A percentile compares a stretch with the other conserved stretches of the same genome.
phyloP scores from a whole-genome alignment of 2,888 invertebrate genomes.

The Mythimna albipuncta region DNA sequence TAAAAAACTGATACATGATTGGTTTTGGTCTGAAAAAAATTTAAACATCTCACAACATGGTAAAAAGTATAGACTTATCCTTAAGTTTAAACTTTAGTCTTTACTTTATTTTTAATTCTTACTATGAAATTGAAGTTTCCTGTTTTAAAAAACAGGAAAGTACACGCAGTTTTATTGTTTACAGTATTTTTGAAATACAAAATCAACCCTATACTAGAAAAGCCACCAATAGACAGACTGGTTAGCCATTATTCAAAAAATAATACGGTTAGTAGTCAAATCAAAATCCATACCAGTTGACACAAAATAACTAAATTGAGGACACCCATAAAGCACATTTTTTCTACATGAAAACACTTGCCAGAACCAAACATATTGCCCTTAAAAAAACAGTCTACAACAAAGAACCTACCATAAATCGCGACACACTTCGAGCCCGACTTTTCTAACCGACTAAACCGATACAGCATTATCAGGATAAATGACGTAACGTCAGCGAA shows the following conservation, averaged over 20 bases:
- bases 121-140: not conserved
- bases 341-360: not conserved
- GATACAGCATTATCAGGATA: slow-evolving; percentile 53
- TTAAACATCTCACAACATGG: not conserved
- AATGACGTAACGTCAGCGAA: slow-evolving; percentile 54
- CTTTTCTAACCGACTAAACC: slow-evolving; percentile 48
- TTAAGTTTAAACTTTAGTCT: too few species aligned
- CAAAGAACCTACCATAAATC: slow-evolving; percentile 37
- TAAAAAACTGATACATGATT: not conserved
- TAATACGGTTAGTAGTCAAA: not conserved
- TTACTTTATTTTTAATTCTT: not conserved
- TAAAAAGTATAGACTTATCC: not conserved
- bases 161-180: not conserved
- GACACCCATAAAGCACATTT: not conserved
- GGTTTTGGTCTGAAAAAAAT: not conserved
- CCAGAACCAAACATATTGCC: not conserved
- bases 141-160: not conserved
- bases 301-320: not conserved
- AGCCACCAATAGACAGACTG: too few species aligned
- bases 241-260: too few species aligned
- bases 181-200: not conserved
- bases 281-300: not conserved
- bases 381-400: slow-evolving; percentile 16
- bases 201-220: not conserved
- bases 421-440: slow-evolving; percentile 30